A percentile compares a stretch with the other conserved stretches of the same genome.
These are phyloP conservation scores for Macrobrachium nipponense DNA, from an alignment of 1,140 invertebrate genomes.

Conservation along the genomic window DNA sequence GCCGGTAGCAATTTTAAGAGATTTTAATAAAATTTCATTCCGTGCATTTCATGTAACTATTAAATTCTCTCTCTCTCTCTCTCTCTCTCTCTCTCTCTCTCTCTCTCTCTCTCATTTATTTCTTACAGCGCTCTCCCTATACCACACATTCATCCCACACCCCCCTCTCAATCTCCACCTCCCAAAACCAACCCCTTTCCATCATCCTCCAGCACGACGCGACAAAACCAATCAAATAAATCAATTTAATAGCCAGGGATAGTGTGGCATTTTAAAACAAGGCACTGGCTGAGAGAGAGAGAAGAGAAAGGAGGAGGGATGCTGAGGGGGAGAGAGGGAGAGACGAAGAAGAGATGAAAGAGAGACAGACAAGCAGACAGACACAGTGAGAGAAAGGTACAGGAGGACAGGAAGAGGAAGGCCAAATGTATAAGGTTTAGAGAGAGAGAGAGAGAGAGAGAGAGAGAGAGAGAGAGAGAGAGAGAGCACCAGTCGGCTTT, in stretches of 20 bases:
- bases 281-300: neutral
- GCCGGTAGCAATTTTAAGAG: too few relatives aligned
- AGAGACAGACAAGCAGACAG: neutral
- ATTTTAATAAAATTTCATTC: too few relatives aligned
- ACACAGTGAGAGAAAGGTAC: neutral
- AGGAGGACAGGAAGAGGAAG: neutral
- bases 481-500: neutral
- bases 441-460: neutral
- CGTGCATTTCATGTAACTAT: too few relatives aligned
- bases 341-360: too few relatives aligned
- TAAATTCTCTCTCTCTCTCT: neutral
- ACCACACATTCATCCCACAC: neutral
- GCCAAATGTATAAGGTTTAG: neutral
- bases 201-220: neutral
- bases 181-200: neutral
- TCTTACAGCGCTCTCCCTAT: neutral
- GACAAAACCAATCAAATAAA: constrained; percentile 31
- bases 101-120: neutral
- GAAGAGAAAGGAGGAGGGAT: too few relatives aligned
- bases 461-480: neutral
- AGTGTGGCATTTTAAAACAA: constrained; percentile 29
- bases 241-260: constrained; percentile 17
- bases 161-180: neutral
- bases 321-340: too few relatives aligned
- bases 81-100: neutral